Conservation (phyloP, 2,797 vertebrate species). For the Centroberyx gerrardi region DNA sequence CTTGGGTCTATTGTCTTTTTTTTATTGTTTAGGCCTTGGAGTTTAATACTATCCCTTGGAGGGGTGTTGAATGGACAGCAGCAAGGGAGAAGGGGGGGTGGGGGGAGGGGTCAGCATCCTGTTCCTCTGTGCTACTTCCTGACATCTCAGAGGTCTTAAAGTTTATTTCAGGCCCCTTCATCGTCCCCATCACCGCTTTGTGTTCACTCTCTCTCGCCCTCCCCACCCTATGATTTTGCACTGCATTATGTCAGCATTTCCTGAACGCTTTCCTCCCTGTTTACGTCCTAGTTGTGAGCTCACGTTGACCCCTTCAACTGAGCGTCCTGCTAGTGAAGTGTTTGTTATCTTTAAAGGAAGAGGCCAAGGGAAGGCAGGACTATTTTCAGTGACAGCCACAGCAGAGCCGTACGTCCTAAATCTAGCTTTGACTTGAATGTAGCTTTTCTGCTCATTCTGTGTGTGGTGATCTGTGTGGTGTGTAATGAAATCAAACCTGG, state of each 20-base stretch:
- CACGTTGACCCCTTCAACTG: slow-evolving; percentile 28
- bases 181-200: not conserved
- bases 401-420: slow-evolving; percentile 1
- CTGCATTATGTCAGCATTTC: slow-evolving; percentile 25
- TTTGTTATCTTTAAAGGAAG: slow-evolving; percentile 42
- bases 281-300: slow-evolving; percentile 31
- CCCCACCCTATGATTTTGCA: not conserved
- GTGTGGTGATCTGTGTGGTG: slow-evolving; percentile 12
- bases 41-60: not conserved
- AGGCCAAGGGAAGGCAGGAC: not conserved
- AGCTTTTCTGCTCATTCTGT: not conserved
- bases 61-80: not conserved
- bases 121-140: slow-evolving; percentile 8
- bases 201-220: not conserved
- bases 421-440: slow-evolving; percentile 13
- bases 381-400: not conserved
- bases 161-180: slow-evolving; percentile 18
- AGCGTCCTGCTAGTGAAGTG: slow-evolving; percentile 28
- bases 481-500: slow-evolving; percentile 58
- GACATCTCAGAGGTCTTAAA: slow-evolving; percentile 1
- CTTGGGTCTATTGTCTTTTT: not conserved
- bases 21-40: not conserved
- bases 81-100: not conserved
- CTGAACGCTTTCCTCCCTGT: slow-evolving; percentile 42
- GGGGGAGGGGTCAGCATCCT: not conserved